Evolutionary conservation across 1,140 invertebrate genomes (phyloP).

Genomic region (Caenorhabditis remanei): DNA sequence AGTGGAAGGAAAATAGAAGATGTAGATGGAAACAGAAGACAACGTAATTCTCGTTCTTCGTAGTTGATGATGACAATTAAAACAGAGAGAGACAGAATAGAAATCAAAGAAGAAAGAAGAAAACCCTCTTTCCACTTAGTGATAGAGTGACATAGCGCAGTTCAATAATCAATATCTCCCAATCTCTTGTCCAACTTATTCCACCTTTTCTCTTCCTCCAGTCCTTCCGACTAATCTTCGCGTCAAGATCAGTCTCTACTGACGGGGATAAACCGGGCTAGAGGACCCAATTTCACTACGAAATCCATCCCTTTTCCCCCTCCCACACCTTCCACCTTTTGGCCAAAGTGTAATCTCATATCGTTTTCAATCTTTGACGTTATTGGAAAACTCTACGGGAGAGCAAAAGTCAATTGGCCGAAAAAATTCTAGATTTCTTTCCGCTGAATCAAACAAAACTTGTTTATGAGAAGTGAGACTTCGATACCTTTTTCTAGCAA

Average conservation of each 20-base stretch:
- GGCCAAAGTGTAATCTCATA: conserved; percentile 34
- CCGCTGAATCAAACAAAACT: neutral
- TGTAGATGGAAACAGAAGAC: neutral
- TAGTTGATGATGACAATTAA: conserved; percentile 31
- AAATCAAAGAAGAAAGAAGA: neutral
- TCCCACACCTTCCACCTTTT: conserved; percentile 19
- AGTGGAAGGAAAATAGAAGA: neutral
- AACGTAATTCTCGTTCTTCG: conserved; percentile 40
- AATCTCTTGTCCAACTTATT: neutral
- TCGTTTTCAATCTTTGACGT: conserved; percentile 12
- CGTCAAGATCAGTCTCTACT: conserved; percentile 28
- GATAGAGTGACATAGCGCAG: conserved; percentile 36
- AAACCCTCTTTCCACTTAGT: neutral
- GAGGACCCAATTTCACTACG: conserved; percentile 10
- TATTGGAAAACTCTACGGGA: neutral
- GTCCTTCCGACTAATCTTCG: conserved; percentile 22
- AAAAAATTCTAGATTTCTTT: neutral
- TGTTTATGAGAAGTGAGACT: neutral
- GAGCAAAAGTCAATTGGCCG: neutral
- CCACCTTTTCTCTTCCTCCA: neutral
- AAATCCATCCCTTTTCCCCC: neutral
- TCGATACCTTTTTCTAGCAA: neutral
- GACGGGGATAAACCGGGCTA: conserved; percentile 3
- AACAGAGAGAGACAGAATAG: neutral
- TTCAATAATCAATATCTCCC: conserved; percentile 34